Conservation (phyloP, 1,140 invertebrate species). For the Tribolium madens region DNA sequence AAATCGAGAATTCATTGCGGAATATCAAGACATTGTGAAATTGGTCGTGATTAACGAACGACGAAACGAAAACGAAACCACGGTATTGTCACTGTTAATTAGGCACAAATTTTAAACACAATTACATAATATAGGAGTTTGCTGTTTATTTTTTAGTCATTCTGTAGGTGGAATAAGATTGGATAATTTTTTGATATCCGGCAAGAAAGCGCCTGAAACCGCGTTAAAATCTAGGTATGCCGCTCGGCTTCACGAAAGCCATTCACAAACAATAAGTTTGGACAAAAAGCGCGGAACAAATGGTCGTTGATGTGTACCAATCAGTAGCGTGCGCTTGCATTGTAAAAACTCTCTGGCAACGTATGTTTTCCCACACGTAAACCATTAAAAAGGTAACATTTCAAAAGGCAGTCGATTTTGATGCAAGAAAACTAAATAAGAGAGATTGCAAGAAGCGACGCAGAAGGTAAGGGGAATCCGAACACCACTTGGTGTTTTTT, state of each 20-base stretch:
- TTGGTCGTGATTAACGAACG: constrained; percentile 13
- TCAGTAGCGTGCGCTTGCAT: constrained; percentile 25
- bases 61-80: constrained; percentile 4
- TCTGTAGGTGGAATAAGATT: no score
- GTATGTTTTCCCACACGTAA: constrained; percentile 37
- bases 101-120: no score
- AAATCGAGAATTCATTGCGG: background rate
- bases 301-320: constrained; percentile 26
- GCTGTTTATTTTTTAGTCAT: no score
- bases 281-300: constrained; percentile 31
- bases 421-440: constrained; percentile 12
- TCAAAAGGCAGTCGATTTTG: constrained; percentile 1
- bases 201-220: background rate
- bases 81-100: background rate
- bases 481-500: background rate
- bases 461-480: background rate
- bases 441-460: background rate
- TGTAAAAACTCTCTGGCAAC: constrained; percentile 19
- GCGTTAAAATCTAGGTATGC: background rate
- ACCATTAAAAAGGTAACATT: constrained; percentile 20
- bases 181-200: no score
- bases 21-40: constrained; percentile 9
- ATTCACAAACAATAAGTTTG: constrained; percentile 36
- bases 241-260: background rate
- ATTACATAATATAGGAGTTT: no score